phyloP scores from a whole-genome alignment of 2,797 vertebrate species.

The Gouania willdenowi region DNA sequence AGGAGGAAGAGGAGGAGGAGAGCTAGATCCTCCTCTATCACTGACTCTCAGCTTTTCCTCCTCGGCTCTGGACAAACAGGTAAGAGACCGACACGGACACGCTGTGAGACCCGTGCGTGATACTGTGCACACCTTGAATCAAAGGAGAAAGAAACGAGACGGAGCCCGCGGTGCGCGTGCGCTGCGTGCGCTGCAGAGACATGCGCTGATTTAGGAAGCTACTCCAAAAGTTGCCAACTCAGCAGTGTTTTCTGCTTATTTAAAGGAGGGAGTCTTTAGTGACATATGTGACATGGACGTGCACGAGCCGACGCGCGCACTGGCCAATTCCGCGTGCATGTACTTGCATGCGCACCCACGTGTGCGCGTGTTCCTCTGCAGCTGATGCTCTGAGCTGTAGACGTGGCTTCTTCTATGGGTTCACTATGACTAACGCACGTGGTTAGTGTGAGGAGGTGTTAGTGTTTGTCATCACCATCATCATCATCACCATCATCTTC shows the following conservation, averaged over 20 bases:
- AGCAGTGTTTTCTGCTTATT: slow-evolving; percentile 9
- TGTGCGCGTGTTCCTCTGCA: slow-evolving; percentile 16
- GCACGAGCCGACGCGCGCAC: too few relatives aligned
- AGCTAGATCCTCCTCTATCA: too few relatives aligned
- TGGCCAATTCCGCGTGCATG: neutral
- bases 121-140: too few relatives aligned
- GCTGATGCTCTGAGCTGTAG: slow-evolving; percentile 54
- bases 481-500: too few relatives aligned
- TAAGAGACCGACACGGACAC: slow-evolving; percentile 42
- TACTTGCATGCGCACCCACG: neutral
- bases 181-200: slow-evolving; percentile 27
- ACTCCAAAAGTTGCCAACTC: slow-evolving; percentile 45
- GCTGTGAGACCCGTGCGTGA: too few relatives aligned
- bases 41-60: slow-evolving; percentile 25
- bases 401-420: slow-evolving; percentile 52
- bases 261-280: too few relatives aligned
- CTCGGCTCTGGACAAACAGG: slow-evolving; percentile 40
- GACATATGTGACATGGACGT: too few relatives aligned
- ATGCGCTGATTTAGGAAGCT: slow-evolving; percentile 20
- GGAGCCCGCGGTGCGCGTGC: slow-evolving; percentile 26
- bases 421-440: slow-evolving; percentile 12
- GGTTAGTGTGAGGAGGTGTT: neutral
- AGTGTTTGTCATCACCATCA: too few relatives aligned
- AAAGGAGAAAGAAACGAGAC: neutral
- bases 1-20: too few relatives aligned